Evolutionary conservation across 2,113 vertebrate genomes (phyloP).

Genomic region (Plectropomus leopardus): DNA sequence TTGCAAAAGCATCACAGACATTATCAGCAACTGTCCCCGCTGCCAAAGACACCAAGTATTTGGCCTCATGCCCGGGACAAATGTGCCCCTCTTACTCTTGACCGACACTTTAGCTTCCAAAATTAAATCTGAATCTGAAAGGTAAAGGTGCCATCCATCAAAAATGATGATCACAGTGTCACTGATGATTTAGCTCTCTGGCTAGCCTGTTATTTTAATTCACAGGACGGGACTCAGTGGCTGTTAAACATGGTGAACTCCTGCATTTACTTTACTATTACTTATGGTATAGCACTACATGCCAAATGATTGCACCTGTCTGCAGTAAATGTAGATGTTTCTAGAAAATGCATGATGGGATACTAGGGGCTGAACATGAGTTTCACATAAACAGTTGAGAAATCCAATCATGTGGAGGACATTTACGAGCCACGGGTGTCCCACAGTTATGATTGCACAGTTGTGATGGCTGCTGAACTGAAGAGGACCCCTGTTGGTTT

Average conservation of each 20-base stretch:
- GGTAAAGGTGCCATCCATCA: conserved; percentile 18
- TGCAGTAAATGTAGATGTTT: neutral
- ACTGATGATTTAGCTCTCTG: neutral
- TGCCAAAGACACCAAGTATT: conserved; percentile 24
- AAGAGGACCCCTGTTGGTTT: conserved; percentile 13
- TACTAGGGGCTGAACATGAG: neutral
- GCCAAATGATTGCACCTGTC: neutral
- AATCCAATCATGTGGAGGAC: neutral
- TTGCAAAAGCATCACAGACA: conserved; percentile 1
- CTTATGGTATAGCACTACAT: too few relatives aligned
- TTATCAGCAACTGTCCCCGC: conserved; percentile 23
- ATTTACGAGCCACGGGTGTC: neutral
- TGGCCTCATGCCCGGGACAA: conserved; percentile 22
- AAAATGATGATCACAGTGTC: neutral
- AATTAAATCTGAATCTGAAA: conserved; percentile 24
- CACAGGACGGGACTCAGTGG: neutral
- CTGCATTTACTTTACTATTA: neutral
- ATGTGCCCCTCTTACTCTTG: conserved; percentile 20
- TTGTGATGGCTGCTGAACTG: neutral
- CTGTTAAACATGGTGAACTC: neutral
- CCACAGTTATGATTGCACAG: neutral
- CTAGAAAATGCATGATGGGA: neutral
- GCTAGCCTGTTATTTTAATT: neutral
- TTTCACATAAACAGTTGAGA: neutral
- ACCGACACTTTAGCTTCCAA: conserved; percentile 9